These are phyloP conservation scores for Xiphophorus couchianus DNA, from an alignment of 2,113 vertebrate genomes.

Conservation along the genomic window DNA sequence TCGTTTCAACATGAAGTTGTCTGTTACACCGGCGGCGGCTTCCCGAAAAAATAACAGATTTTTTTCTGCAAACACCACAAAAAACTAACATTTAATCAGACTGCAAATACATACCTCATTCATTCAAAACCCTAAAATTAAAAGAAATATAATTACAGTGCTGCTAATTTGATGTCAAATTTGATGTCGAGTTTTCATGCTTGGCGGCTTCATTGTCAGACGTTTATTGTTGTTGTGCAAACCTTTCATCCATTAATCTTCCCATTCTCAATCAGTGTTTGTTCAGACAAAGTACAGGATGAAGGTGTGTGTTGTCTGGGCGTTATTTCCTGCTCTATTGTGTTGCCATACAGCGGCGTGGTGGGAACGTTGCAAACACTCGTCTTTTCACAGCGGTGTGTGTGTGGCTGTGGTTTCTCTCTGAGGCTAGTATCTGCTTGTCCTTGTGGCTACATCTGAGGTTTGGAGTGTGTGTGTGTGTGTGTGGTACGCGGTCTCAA, in stretches of 20 bases:
- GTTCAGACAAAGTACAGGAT: slow-evolving; percentile 57
- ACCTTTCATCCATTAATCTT: slow-evolving; percentile 60
- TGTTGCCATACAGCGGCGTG: slow-evolving; percentile 53
- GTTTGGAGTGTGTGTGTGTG: slow-evolving; percentile 27
- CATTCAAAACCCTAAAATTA: slow-evolving; percentile 1
- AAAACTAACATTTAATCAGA: neutral
- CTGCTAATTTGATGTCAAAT: slow-evolving; percentile 13
- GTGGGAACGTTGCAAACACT: slow-evolving; percentile 62
- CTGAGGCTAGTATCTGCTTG: slow-evolving; percentile 63
- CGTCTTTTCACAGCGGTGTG: slow-evolving; percentile 43
- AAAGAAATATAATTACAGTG: slow-evolving; percentile 8
- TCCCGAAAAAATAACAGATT: neutral
- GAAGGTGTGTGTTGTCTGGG: slow-evolving; percentile 65
- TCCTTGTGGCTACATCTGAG: slow-evolving; percentile 49
- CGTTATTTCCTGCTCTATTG: slow-evolving; percentile 68
- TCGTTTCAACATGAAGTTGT: neutral
- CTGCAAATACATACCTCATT: neutral
- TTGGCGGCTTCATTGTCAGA: slow-evolving; percentile 27
- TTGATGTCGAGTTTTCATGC: slow-evolving; percentile 13
- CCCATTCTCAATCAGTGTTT: slow-evolving; percentile 53
- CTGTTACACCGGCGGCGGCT: neutral
- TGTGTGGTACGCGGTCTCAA: slow-evolving; percentile 55
- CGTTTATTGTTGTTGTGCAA: slow-evolving; percentile 41
- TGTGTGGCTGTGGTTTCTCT: slow-evolving; percentile 55
- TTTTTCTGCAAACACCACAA: neutral